Conservation (phyloP, 1,140 invertebrate genomes). For the Caenorhabditis elegans region WBcel235 BX284602.5:9467001-9467500, state of each 20-base stretch:
- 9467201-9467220: too few relatives aligned
- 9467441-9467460: neutral
- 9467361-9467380: neutral
- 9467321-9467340: neutral
- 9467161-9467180: neutral
- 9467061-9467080: neutral
- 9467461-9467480: neutral
- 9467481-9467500: neutral
- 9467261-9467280: neutral
- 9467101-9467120: neutral
- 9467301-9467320: neutral
- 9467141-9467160: neutral
- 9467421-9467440: neutral
- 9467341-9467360: neutral
- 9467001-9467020: too few relatives aligned
- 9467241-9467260: neutral
- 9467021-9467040: neutral
- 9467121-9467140: neutral
- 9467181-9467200: neutral
- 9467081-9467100: neutral
- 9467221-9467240: neutral
- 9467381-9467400: neutral
- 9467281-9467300: neutral
- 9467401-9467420: neutral
- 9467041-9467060: neutral